Evolutionary conservation across 2,797 vertebrate species (phyloP).

Genomic region (Xenentodon cancila): DNA sequence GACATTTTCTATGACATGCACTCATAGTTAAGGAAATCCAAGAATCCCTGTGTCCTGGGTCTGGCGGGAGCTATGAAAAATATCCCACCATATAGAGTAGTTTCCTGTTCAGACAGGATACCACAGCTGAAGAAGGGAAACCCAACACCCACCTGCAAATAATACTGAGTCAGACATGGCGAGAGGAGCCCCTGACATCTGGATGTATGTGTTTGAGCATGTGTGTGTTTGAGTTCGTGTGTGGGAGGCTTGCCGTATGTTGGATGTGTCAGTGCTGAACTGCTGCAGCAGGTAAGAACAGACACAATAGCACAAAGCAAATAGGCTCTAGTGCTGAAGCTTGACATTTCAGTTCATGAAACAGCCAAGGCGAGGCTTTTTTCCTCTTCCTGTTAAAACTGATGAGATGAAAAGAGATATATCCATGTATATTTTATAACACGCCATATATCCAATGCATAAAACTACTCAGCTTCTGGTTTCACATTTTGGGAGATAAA

Average conservation of each 20-base stretch:
- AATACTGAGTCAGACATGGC: conserved; percentile 63
- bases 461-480: not conserved
- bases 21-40: conserved; percentile 55
- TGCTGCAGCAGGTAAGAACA: conserved; percentile 44
- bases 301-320: conserved; percentile 25
- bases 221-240: conserved; percentile 30
- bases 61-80: conserved; percentile 46
- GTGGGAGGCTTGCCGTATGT: conserved; percentile 63
- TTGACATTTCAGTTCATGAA: conserved; percentile 12
- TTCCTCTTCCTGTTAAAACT: not conserved
- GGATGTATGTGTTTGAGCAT: conserved; percentile 35
- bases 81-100: conserved; percentile 45
- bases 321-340: conserved; percentile 27
- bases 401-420: conserved; percentile 14
- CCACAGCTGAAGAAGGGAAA: conserved; percentile 63
- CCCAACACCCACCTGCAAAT: conserved; percentile 68
- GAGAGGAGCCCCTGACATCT: conserved; percentile 57
- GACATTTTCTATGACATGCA: conserved; percentile 53
- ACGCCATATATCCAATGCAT: not conserved
- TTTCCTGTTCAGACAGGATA: conserved; percentile 70
- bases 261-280: conserved; percentile 46
- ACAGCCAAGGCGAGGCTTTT: conserved; percentile 14
- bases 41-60: conserved; percentile 40
- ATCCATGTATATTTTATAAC: conserved; percentile 10
- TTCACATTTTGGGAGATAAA: not conserved